Evolutionary conservation across 1,140 invertebrate genomes (phyloP).

Genomic region (Globodera rostochiensis): DNA sequence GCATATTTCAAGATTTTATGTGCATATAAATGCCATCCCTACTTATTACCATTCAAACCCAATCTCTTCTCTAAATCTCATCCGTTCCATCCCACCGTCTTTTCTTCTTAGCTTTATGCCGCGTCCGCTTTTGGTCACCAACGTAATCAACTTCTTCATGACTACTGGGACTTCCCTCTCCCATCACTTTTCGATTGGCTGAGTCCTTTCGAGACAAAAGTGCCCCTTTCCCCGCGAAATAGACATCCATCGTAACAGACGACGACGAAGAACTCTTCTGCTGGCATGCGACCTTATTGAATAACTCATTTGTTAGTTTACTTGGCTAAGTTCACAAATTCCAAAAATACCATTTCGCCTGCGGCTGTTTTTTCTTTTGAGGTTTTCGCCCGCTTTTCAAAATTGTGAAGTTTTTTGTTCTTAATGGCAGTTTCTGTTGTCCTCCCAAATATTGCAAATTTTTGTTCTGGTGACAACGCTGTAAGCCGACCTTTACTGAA

Average conservation of each 20-base stretch:
- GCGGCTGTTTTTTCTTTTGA: constrained; percentile 19
- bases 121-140: no score
- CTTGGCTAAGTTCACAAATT: neutral
- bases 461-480: constrained; percentile 41
- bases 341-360: constrained; percentile 14
- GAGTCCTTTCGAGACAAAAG: no score
- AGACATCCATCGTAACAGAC: constrained; percentile 33
- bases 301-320: neutral
- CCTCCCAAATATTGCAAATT: constrained; percentile 40
- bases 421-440: neutral
- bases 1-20: no score
- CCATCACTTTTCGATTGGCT: no score
- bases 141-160: no score
- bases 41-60: no score
- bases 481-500: constrained; percentile 36
- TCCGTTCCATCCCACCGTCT: no score
- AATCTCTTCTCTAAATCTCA: no score
- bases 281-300: neutral
- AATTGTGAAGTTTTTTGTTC: neutral
- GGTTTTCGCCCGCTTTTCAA: neutral
- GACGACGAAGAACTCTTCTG: constrained; percentile 8
- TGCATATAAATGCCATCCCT: no score
- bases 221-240: constrained; percentile 39
- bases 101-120: no score
- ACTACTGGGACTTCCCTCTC: no score